phyloP scores from a whole-genome alignment of 2,888 invertebrate genomes.

The Neocrepidodera transversa region DNA sequence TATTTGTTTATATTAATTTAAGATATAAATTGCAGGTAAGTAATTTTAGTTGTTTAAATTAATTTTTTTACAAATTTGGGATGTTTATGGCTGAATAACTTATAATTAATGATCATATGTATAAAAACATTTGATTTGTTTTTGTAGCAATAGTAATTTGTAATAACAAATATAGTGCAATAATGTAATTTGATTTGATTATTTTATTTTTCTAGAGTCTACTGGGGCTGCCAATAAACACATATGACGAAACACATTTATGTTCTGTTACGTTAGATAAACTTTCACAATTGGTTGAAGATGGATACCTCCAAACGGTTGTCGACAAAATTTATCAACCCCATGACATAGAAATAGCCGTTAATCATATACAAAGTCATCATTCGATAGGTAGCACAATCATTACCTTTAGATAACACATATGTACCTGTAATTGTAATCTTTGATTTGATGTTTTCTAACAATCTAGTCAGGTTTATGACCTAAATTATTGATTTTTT shows the following conservation, averaged over 20 bases:
- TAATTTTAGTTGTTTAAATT: conserved; percentile 10
- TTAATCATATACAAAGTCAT: conserved; percentile 55
- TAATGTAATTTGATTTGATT: too few relatives aligned
- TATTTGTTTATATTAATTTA: conserved; percentile 60
- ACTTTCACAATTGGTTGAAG: conserved; percentile 61
- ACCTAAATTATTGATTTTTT: background rate
- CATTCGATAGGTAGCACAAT: conserved; percentile 58
- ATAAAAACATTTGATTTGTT: too few relatives aligned
- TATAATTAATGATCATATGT: too few relatives aligned
- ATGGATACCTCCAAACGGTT: conserved; percentile 65
- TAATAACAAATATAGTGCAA: too few relatives aligned
- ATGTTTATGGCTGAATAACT: too few relatives aligned
- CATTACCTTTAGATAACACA: conserved; percentile 56
- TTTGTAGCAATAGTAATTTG: too few relatives aligned
- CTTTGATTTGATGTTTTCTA: too few relatives aligned
- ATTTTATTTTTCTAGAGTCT: conserved; percentile 52
- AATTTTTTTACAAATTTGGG: background rate
- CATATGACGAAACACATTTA: conserved; percentile 57
- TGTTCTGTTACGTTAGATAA: conserved; percentile 55
- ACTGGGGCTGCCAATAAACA: conserved; percentile 51
- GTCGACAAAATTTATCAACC: conserved; percentile 64
- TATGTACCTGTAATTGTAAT: background rate
- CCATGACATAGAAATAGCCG: conserved; percentile 56
- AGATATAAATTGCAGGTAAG: conserved; percentile 60
- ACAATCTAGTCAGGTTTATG: background rate